A percentile compares a stretch with the other conserved stretches of the same genome.
Evolutionary conservation across 53 echinoderm and acorn worm species (phyloP).

Genomic region (Luidia sarsii): DNA sequence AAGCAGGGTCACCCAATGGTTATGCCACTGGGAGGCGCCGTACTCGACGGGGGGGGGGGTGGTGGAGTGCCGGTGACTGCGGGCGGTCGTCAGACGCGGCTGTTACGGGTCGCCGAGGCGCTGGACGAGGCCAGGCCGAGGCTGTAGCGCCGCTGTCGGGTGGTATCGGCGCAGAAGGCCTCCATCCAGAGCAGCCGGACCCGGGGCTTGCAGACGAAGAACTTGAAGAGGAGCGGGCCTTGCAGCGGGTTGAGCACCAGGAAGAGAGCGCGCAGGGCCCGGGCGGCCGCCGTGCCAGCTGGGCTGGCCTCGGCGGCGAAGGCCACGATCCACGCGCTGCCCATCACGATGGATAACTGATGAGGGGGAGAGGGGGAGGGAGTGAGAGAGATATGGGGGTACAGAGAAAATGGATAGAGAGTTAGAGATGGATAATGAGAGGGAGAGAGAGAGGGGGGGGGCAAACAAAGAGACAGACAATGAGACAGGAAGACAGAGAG

Average conservation of each 20-base stretch:
- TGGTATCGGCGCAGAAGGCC: conserved; percentile 13
- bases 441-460: too few species aligned
- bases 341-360: conserved; percentile 66
- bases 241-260: conserved; percentile 62
- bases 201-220: conserved; percentile 17
- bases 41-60: too few species aligned
- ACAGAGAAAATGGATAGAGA: too few species aligned
- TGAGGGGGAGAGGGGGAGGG: background rate
- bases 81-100: background rate
- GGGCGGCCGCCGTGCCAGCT: conserved; percentile 55
- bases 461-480: background rate
- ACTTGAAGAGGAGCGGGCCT: conserved; percentile 9
- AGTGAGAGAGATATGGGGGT: too few species aligned
- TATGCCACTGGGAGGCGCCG: too few species aligned
- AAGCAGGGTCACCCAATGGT: too few species aligned
- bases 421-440: background rate
- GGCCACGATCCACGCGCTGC: conserved; percentile 74
- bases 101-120: conserved; percentile 8
- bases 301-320: too few species aligned
- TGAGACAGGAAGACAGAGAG: background rate
- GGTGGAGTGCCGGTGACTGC: too few species aligned
- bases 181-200: conserved; percentile 29
- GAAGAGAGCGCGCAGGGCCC: conserved; percentile 65
- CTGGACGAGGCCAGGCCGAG: conserved; percentile 25
- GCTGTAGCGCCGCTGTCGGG: conserved; percentile 15